Percentiles rank a stretch among this genome's conserved stretches.
phyloP scores from a whole-genome alignment of 2,113 vertebrate species.

The Diphyllodes magnificus region DNA sequence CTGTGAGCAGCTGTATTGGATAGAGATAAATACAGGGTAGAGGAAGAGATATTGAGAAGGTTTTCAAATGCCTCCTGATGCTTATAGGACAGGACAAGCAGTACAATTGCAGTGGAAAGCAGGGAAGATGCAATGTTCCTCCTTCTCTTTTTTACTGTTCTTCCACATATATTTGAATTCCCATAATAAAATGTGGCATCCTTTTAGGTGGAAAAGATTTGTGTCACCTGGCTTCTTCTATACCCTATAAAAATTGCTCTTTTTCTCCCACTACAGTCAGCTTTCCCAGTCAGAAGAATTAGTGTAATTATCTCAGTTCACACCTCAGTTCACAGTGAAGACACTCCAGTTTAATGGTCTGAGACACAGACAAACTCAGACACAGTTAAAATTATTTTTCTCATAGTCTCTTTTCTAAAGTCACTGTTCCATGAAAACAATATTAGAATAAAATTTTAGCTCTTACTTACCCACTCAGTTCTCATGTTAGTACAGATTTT shows the following conservation, averaged over 20 bases:
- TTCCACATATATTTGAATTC: neutral
- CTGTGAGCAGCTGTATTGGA: neutral
- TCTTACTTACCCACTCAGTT: neutral
- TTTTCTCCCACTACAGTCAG: neutral
- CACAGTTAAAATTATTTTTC: conserved; percentile 21
- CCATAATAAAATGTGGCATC: neutral
- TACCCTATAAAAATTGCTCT: neutral
- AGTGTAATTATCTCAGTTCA: conserved; percentile 60
- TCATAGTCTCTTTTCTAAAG: neutral
- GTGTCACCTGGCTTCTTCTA: neutral
- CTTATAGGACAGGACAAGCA: neutral
- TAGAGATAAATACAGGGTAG: neutral
- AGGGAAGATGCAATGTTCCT: neutral
- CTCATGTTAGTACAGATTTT: neutral
- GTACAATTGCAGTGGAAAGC: neutral
- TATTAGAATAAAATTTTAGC: neutral
- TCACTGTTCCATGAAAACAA: neutral
- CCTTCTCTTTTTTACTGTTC: neutral
- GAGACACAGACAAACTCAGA: conserved; percentile 32
- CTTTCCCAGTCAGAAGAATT: conserved; percentile 38
- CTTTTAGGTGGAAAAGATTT: neutral
- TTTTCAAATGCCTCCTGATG: neutral
- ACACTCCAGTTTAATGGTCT: conserved; percentile 39
- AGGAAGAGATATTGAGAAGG: neutral
- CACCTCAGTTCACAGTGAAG: conserved; percentile 42